Evolutionary conservation across 2,797 vertebrate genomes (phyloP).

Genomic region (Eulemur rubriventer): DNA sequence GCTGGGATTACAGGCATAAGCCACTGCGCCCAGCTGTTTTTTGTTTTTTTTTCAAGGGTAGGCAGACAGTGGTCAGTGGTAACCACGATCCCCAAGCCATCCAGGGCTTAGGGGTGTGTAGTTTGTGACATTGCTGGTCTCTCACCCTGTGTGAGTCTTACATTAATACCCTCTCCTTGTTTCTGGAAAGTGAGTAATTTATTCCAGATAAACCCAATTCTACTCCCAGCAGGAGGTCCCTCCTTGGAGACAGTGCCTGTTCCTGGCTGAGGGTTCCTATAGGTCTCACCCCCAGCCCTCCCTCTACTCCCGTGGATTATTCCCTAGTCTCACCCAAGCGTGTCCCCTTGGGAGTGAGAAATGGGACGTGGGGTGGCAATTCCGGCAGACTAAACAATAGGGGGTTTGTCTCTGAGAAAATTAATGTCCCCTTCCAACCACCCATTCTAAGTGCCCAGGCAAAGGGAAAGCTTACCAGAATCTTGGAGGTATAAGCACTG

Average conservation of each 20-base stretch:
- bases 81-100: not conserved
- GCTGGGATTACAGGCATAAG: not conserved
- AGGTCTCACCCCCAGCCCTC: not conserved
- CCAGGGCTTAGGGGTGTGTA: not conserved
- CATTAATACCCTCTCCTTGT: not conserved
- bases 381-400: not conserved
- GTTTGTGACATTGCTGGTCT: not conserved
- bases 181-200: conserved; percentile 21
- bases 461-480: conserved; percentile 90
- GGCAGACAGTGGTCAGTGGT: not conserved
- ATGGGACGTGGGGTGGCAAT: not conserved
- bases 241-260: not conserved
- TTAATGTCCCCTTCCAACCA: not conserved
- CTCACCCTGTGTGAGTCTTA: not conserved
- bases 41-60: not conserved
- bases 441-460: not conserved
- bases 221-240: not conserved
- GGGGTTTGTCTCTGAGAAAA: not conserved
- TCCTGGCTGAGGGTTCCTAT: not conserved
- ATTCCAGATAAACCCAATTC: not conserved
- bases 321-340: not conserved
- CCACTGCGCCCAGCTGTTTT: not conserved
- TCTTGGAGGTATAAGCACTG: conserved; percentile 97
- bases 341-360: not conserved
- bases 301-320: not conserved